Evolutionary conservation across 2,888 invertebrate species (phyloP).

Genomic region (Anarsia innoxiella): DNA sequence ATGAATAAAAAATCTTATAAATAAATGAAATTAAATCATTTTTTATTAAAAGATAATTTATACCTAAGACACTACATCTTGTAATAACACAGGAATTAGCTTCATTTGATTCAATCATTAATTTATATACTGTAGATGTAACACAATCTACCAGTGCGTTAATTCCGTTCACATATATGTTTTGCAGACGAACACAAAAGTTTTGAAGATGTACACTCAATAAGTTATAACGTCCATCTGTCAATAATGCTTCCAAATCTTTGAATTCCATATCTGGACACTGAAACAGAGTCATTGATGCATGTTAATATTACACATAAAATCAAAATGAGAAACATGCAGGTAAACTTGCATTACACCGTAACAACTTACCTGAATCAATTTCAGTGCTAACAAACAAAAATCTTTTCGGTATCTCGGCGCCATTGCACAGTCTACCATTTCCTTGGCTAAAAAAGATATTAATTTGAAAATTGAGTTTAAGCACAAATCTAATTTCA

Average conservation of each 20-base stretch:
- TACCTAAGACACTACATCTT: constrained; percentile 82
- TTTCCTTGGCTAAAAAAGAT: constrained; percentile 64
- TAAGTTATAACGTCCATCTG: constrained; percentile 75
- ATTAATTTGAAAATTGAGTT: not conserved
- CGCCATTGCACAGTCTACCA: constrained; percentile 65
- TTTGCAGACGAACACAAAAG: constrained; percentile 75
- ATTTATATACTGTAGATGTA: constrained; percentile 74
- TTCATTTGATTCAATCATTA: constrained; percentile 71
- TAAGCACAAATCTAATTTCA: no score
- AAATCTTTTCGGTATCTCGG: constrained; percentile 83
- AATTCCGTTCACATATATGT: constrained; percentile 77
- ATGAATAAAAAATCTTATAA: constrained; percentile 12
- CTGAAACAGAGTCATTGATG: constrained; percentile 68
- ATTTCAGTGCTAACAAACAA: constrained; percentile 85
- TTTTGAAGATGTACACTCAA: constrained; percentile 73
- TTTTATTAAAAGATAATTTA: no score
- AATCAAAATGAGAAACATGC: no score
- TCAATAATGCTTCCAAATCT: constrained; percentile 79
- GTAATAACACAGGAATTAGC: constrained; percentile 69
- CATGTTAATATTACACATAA: no score
- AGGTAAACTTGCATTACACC: no score
- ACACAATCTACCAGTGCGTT: constrained; percentile 79
- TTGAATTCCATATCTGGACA: constrained; percentile 85
- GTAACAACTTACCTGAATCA: constrained; percentile 88
- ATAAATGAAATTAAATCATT: not conserved